Conservation (phyloP, 2,888 invertebrate genomes). For the Lycaena phlaeas region DNA sequence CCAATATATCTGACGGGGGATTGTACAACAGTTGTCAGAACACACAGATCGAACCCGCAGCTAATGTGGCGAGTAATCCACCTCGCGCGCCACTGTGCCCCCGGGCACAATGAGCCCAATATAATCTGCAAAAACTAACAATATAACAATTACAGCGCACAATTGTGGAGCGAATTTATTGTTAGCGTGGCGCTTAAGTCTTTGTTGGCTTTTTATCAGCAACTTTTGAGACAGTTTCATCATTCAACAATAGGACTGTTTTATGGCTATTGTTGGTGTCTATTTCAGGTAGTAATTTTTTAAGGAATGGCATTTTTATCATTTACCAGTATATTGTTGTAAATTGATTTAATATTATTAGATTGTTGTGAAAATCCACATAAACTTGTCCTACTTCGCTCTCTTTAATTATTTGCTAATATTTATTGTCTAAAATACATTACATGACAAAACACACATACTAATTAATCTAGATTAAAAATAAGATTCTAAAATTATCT, state of each 20-base stretch:
- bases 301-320: constrained; percentile 3
- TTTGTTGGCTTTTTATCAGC: constrained; percentile 5
- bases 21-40: constrained; percentile 59
- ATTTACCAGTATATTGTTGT: background rate
- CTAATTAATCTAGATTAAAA: too few species aligned
- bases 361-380: too few species aligned
- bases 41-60: constrained; percentile 44
- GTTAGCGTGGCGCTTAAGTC: constrained; percentile 14
- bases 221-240: constrained; percentile 5
- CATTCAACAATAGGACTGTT: constrained; percentile 28
- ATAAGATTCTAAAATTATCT: too few species aligned
- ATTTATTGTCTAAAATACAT: too few species aligned
- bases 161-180: constrained; percentile 12
- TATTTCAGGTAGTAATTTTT: constrained; percentile 22
- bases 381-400: too few species aligned
- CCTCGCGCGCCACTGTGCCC: constrained; percentile 49
- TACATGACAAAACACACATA: too few species aligned
- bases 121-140: constrained; percentile 64
- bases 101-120: constrained; percentile 37
- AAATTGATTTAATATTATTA: too few species aligned
- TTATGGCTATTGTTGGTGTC: constrained; percentile 42
- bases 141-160: constrained; percentile 26
- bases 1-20: constrained; percentile 24
- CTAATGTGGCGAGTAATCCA: constrained; percentile 64
- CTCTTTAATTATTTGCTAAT: too few species aligned